Percentiles rank a stretch among this genome's conserved stretches.
phyloP scores from a whole-genome alignment of 35 echinoderm and acorn worm species.

The Nesometra sesokonis region DNA sequence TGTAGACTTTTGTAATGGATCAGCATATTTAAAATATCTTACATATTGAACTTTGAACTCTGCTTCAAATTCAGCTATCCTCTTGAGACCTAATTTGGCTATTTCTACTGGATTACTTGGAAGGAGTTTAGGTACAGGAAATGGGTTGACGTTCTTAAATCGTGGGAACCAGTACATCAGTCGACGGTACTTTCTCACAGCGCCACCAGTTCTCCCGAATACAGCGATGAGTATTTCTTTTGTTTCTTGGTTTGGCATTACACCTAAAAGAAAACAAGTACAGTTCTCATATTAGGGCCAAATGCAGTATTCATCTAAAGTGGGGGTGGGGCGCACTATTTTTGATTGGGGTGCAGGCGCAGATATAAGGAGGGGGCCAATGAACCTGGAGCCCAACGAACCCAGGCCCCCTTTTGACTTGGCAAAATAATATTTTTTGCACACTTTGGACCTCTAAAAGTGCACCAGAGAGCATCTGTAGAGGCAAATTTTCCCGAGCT shows the following conservation, averaged over 20 bases:
- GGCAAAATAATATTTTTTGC: too few species aligned
- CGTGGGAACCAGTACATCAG: slow-evolving; percentile 99
- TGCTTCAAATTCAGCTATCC: slow-evolving; percentile 94
- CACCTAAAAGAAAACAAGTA: slow-evolving; percentile 24
- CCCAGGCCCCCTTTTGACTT: too few species aligned
- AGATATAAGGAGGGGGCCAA: too few species aligned
- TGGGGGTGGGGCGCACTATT: too few species aligned
- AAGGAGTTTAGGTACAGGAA: slow-evolving; percentile 74
- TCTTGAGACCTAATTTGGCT: slow-evolving; percentile 65
- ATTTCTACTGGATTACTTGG: slow-evolving; percentile 63
- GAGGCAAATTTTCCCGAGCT: too few species aligned
- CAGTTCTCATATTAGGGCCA: too few species aligned
- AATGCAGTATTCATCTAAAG: too few species aligned
- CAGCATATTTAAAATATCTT: slow-evolving; percentile 11
- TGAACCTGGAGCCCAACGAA: too few species aligned
- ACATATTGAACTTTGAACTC: slow-evolving; percentile 65
- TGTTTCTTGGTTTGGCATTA: slow-evolving; percentile 94
- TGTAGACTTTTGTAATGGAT: too few species aligned
- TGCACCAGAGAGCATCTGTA: too few species aligned
- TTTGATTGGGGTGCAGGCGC: too few species aligned
- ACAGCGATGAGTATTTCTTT: slow-evolving; percentile 57
- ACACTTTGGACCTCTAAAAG: too few species aligned
- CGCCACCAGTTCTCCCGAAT: slow-evolving; percentile 65
- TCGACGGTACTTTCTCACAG: slow-evolving; percentile 88
- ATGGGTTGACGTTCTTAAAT: slow-evolving; percentile 89